Evolutionary conservation across 2,888 invertebrate species (phyloP).

Genomic region (Colostygia pectinataria): DNA sequence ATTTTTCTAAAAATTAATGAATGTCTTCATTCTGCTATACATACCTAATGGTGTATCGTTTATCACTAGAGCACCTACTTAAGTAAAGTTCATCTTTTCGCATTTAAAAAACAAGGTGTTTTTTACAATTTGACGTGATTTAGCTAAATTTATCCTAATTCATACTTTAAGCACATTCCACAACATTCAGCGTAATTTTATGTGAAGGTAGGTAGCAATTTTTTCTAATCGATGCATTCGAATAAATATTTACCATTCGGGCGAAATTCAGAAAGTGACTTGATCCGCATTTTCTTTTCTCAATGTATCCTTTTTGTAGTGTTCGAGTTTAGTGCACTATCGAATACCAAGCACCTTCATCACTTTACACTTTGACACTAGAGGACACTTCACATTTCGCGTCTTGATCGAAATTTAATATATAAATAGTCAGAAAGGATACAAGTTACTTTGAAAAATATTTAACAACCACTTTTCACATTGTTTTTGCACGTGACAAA

Average conservation of each 20-base stretch:
- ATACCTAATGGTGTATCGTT: too few relatives aligned
- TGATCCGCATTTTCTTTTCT: slow-evolving; percentile 83
- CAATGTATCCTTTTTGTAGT: slow-evolving; percentile 79
- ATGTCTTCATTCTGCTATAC: too few relatives aligned
- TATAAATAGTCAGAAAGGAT: slow-evolving; percentile 75
- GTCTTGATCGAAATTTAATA: slow-evolving; percentile 56
- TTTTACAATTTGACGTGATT: too few relatives aligned
- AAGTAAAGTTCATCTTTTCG: too few relatives aligned
- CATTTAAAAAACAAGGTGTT: too few relatives aligned
- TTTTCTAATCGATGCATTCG: background rate
- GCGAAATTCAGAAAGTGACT: slow-evolving; percentile 73
- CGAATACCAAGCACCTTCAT: slow-evolving; percentile 67
- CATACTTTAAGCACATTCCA: too few relatives aligned
- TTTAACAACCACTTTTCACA: slow-evolving; percentile 84
- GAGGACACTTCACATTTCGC: slow-evolving; percentile 73
- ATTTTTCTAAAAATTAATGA: too few relatives aligned
- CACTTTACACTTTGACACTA: slow-evolving; percentile 70
- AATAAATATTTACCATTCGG: slow-evolving; percentile 74
- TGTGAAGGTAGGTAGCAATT: slow-evolving; percentile 1
- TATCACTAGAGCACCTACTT: too few relatives aligned
- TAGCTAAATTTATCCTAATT: too few relatives aligned
- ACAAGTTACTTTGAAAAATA: slow-evolving; percentile 76
- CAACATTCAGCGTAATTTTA: background rate
- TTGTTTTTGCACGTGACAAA: slow-evolving; percentile 82
- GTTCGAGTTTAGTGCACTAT: slow-evolving; percentile 70